phyloP scores from a whole-genome alignment of 1,140 invertebrate genomes.

The Apocrypta bakeri region DNA sequence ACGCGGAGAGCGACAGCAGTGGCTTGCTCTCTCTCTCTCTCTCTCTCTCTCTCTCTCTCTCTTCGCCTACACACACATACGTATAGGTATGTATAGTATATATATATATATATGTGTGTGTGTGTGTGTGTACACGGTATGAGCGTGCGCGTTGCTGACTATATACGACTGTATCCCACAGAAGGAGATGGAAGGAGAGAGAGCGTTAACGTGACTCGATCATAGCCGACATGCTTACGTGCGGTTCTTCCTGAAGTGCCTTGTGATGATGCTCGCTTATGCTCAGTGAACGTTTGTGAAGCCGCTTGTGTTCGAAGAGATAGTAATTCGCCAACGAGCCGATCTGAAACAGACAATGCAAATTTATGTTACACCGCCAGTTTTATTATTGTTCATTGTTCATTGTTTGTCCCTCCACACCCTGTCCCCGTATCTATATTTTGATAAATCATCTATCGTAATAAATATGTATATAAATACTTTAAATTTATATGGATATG shows the following conservation, averaged over 20 bases:
- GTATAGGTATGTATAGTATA: too few relatives aligned
- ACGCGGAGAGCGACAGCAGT: background rate
- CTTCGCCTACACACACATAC: too few relatives aligned
- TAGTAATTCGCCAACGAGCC: constrained; percentile 88
- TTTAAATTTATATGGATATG: too few relatives aligned
- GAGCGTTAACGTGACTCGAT: background rate
- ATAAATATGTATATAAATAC: too few relatives aligned
- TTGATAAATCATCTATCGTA: too few relatives aligned
- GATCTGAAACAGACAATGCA: constrained; percentile 79
- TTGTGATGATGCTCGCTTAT: constrained; percentile 84
- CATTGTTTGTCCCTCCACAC: background rate
- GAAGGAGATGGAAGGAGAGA: too few relatives aligned
- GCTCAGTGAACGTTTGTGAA: constrained; percentile 86
- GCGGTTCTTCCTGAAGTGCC: constrained; percentile 82
- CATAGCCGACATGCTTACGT: constrained; percentile 76
- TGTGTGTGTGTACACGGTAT: too few relatives aligned
- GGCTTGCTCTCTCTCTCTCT: background rate
- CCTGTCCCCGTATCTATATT: too few relatives aligned
- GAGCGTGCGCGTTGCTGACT: too few relatives aligned
- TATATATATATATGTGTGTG: too few relatives aligned
- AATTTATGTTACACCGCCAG: background rate
- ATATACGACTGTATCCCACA: too few relatives aligned
- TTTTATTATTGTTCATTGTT: background rate
- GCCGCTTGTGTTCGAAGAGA: constrained; percentile 85
- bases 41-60: too few relatives aligned